Conservation (phyloP, 53 echinoderm and acorn worm species). For the Temnopleurus reevesii region DNA sequence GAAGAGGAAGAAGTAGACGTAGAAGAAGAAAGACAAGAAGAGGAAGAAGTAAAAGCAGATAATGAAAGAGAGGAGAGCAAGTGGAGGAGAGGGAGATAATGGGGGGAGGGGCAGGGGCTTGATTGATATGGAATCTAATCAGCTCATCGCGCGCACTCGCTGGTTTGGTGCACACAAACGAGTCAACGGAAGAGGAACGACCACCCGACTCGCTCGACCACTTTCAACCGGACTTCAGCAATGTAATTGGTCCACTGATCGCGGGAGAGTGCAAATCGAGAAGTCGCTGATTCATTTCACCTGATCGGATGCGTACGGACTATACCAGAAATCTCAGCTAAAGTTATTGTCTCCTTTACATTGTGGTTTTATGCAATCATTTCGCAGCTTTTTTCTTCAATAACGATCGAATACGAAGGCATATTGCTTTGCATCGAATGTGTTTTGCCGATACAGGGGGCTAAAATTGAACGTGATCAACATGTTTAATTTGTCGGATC, state of each 20-base stretch:
- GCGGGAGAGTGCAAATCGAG: background rate
- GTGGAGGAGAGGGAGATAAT: background rate
- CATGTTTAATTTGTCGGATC: background rate
- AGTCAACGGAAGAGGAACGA: background rate
- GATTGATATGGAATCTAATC: background rate
- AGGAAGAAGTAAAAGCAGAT: background rate
- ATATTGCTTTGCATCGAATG: background rate
- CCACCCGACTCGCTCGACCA: background rate
- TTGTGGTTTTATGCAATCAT: background rate
- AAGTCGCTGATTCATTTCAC: background rate
- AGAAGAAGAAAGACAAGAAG: background rate
- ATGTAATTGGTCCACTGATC: background rate
- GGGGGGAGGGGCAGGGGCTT: background rate
- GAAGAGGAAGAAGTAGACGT: background rate
- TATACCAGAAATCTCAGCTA: background rate
- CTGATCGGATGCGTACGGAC: constrained; percentile 16
- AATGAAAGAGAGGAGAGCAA: background rate
- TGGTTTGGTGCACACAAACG: background rate
- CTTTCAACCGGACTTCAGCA: background rate
- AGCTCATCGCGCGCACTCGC: background rate
- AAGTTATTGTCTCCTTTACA: background rate
- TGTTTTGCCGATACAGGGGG: background rate
- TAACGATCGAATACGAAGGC: background rate
- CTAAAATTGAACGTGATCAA: background rate
- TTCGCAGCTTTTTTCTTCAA: background rate